Conservation (phyloP, 2,797 vertebrate species). For the Pipistrellus pygmaeus region DNA sequence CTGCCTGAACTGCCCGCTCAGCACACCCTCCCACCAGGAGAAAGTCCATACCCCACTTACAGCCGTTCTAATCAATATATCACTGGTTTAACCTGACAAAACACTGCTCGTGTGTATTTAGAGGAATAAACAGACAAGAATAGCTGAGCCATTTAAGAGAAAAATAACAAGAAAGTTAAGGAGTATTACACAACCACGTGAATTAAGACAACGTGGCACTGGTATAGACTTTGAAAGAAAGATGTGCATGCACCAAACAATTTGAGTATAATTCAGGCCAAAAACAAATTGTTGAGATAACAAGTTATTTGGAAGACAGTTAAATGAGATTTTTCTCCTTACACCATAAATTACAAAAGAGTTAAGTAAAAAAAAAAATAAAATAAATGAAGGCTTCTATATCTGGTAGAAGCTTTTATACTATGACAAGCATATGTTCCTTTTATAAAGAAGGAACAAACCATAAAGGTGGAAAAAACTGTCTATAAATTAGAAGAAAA, state of each 20-base stretch:
- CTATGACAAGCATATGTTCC: slow-evolving; percentile 26
- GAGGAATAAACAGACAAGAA: slow-evolving; percentile 31
- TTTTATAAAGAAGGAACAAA: slow-evolving; percentile 53
- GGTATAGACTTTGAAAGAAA: neutral
- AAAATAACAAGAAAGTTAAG: slow-evolving; percentile 39
- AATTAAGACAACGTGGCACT: neutral
- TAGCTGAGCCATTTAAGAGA: neutral
- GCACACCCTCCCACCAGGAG: neutral
- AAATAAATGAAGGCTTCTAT: slow-evolving; percentile 46
- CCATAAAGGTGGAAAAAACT: slow-evolving; percentile 57
- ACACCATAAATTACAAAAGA: neutral
- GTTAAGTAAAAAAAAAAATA: slow-evolving; percentile 30
- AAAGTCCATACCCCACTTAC: neutral
- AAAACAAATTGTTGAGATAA: neutral
- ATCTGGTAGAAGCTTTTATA: slow-evolving; percentile 31
- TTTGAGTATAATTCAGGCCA: neutral
- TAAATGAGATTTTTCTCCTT: neutral
- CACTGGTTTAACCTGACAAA: slow-evolving; percentile 24
- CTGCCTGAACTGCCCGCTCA: fast-evolving
- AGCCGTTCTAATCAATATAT: neutral
- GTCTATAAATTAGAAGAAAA: slow-evolving; percentile 35
- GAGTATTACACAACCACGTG: neutral
- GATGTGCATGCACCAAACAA: neutral
- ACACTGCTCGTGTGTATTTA: neutral
- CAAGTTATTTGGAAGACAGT: neutral